These are phyloP conservation scores for Sapayoa aenigma DNA, from an alignment of 2,113 vertebrate species.

Conservation along the genomic window DNA sequence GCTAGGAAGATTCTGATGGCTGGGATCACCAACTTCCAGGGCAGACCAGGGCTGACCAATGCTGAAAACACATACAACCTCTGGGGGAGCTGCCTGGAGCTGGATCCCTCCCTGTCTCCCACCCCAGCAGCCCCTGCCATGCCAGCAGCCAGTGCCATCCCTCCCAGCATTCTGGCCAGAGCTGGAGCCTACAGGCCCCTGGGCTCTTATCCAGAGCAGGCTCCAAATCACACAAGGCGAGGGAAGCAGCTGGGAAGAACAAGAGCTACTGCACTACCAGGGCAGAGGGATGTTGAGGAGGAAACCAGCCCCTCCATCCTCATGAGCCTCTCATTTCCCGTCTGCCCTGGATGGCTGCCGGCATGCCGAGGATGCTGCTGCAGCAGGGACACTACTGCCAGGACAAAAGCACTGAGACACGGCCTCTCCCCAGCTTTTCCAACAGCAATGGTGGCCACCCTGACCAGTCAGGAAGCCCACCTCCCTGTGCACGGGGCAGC, in stretches of 20 bases:
- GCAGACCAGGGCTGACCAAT: background rate
- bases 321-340: background rate
- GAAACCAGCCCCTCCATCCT: background rate
- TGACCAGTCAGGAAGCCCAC: background rate
- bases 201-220: background rate
- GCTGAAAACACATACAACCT: background rate
- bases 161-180: background rate
- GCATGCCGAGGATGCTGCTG: background rate
- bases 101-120: background rate
- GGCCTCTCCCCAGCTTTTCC: background rate
- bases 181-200: background rate
- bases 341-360: fast-evolving
- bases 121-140: background rate
- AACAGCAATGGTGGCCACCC: fast-evolving
- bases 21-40: background rate
- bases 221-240: background rate
- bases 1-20: background rate
- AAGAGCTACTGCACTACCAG: background rate
- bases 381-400: background rate
- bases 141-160: background rate
- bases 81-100: background rate
- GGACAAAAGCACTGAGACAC: background rate
- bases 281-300: background rate
- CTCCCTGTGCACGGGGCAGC: background rate
- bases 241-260: background rate